A percentile compares a stretch with the other conserved stretches of the same genome.
phyloP scores from a whole-genome alignment of 2,888 invertebrate species.

The Andrena praecox region DNA sequence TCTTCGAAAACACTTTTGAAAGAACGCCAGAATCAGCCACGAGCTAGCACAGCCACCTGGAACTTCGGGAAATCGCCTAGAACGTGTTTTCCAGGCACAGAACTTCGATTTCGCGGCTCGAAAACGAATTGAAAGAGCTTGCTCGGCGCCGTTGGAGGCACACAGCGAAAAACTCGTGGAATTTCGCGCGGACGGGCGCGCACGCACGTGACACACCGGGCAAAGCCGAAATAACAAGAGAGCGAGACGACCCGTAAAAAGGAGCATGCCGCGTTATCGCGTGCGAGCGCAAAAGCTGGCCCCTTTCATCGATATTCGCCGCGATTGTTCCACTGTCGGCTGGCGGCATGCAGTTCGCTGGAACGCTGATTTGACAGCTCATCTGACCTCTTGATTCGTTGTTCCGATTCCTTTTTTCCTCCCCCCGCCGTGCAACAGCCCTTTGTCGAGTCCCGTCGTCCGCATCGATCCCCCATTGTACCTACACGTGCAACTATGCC shows the following conservation, averaged over 20 bases:
- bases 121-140: constrained; percentile 2
- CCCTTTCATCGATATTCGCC: constrained; percentile 61
- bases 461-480: constrained; percentile 44
- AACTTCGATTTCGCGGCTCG: neutral
- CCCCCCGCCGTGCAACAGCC: constrained; percentile 20
- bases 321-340: constrained; percentile 62
- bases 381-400: constrained; percentile 69
- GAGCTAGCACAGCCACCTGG: neutral
- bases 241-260: constrained; percentile 42
- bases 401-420: constrained; percentile 57
- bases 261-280: constrained; percentile 45
- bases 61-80: neutral
- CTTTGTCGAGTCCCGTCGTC: constrained; percentile 48
- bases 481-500: constrained; percentile 18
- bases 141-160: neutral
- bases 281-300: constrained; percentile 54
- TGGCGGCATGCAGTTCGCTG: constrained; percentile 52
- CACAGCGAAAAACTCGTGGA: constrained; percentile 7
- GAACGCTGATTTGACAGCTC: constrained; percentile 72
- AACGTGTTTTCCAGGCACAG: neutral
- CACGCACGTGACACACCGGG: constrained; percentile 28
- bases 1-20: neutral
- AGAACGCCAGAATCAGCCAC: neutral
- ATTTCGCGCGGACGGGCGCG: neutral
- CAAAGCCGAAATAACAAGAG: constrained; percentile 61